Percentiles rank a stretch among this genome's conserved stretches.
Evolutionary conservation across 2,113 vertebrate species (phyloP).

Genomic region (Saguinus imperator): DNA sequence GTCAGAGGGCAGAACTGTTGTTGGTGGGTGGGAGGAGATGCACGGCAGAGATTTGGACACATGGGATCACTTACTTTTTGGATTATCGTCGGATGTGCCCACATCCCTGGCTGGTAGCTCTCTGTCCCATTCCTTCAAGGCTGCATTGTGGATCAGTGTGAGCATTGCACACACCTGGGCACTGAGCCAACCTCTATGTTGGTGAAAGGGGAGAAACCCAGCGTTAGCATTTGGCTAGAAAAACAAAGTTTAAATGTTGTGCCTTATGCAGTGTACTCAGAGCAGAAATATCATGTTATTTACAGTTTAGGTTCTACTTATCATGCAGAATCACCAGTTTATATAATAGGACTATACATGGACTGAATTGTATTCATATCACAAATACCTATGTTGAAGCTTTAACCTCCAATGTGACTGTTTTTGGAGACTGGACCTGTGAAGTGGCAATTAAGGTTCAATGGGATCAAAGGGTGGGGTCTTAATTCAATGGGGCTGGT

Average conservation of each 20-base stretch:
- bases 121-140: neutral
- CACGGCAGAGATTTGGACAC: slow-evolving; percentile 62
- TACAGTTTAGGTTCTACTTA: neutral
- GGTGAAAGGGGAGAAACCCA: neutral
- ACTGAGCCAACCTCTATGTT: slow-evolving; percentile 33
- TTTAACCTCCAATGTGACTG: neutral
- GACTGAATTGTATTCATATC: neutral
- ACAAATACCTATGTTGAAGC: neutral
- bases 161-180: neutral
- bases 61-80: slow-evolving; percentile 65
- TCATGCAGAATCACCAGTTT: neutral
- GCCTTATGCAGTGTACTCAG: neutral
- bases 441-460: neutral
- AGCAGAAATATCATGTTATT: neutral
- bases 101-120: neutral
- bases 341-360: neutral
- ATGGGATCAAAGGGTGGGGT: neutral
- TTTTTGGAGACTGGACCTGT: neutral
- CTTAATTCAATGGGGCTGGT: no score
- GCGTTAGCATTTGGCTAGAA: neutral
- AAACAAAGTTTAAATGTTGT: neutral
- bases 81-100: slow-evolving; percentile 53
- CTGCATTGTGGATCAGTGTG: neutral
- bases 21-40: slow-evolving; percentile 69
- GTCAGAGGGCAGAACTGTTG: slow-evolving; percentile 73